These are phyloP conservation scores for Ceryle rudis DNA, from an alignment of 2,797 vertebrate genomes.

Conservation along the genomic window DNA sequence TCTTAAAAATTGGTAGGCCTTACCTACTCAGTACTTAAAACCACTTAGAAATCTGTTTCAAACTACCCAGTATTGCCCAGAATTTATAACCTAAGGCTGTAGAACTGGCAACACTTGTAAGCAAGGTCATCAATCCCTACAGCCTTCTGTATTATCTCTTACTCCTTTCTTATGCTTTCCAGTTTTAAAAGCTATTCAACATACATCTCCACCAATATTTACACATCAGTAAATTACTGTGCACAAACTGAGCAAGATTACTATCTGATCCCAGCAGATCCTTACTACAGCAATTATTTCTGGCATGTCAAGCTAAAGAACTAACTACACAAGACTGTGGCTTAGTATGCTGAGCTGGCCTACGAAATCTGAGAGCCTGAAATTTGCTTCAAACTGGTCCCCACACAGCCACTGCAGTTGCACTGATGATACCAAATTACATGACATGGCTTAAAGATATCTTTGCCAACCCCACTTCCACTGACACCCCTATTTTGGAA, in stretches of 20 bases:
- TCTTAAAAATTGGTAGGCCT: not conserved
- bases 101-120: not conserved
- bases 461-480: not conserved
- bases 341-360: not conserved
- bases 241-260: not conserved
- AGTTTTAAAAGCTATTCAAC: not conserved
- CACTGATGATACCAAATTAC: not conserved
- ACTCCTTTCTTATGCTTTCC: not conserved
- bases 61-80: not conserved
- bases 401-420: accelerated
- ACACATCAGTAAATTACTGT: not conserved
- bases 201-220: not conserved
- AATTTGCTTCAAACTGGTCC: not conserved
- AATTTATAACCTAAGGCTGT: not conserved
- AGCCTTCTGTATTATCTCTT: not conserved
- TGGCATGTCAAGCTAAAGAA: not conserved
- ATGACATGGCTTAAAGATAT: not conserved
- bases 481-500: not conserved
- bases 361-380: not conserved
- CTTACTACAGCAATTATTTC: not conserved
- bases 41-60: not conserved
- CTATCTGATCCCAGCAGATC: not conserved
- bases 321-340: not conserved
- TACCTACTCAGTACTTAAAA: not conserved
- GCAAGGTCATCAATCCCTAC: not conserved